phyloP scores from a whole-genome alignment of 1,140 invertebrate genomes.

The Macrostomum lignano region DNA sequence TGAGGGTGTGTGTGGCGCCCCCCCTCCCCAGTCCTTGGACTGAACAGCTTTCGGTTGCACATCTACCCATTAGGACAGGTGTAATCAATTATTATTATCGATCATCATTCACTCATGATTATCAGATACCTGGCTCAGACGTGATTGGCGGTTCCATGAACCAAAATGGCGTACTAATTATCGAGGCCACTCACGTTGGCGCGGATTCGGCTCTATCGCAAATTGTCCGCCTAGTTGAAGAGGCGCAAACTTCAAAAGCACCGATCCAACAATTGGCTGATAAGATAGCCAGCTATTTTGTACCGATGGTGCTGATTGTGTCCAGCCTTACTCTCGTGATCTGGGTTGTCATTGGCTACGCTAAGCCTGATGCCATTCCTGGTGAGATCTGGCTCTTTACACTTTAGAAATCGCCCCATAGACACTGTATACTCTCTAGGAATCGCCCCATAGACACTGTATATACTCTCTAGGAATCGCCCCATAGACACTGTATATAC shows the following conservation, averaged over 20 bases:
- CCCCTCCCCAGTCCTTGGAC: too few species aligned
- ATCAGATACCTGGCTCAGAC: slow-evolving; percentile 33
- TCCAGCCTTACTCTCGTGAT: slow-evolving; percentile 51
- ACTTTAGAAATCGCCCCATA: too few species aligned
- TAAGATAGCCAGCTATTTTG: slow-evolving; percentile 77
- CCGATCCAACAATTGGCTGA: slow-evolving; percentile 89
- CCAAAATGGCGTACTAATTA: slow-evolving; percentile 58
- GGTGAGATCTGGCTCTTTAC: too few species aligned
- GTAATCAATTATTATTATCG: background rate
- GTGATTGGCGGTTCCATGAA: slow-evolving; percentile 92
- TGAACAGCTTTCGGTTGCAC: too few species aligned
- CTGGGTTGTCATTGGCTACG: slow-evolving; percentile 61
- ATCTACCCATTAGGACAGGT: too few species aligned
- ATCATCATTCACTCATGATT: background rate
- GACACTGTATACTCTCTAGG: too few species aligned
- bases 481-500: too few species aligned
- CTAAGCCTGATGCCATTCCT: slow-evolving; percentile 22
- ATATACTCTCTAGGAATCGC: too few species aligned
- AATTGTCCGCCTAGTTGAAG: slow-evolving; percentile 77
- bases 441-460: too few species aligned
- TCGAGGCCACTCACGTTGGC: slow-evolving; percentile 75
- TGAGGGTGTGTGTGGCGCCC: too few species aligned
- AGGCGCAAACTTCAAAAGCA: slow-evolving; percentile 79
- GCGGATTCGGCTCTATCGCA: slow-evolving; percentile 77
- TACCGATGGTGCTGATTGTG: slow-evolving; percentile 61